Evolutionary conservation across 1,140 invertebrate species (phyloP), one percentile per base, ranked within the genome.

Genomic region (Antheraea pernyi): DNA sequence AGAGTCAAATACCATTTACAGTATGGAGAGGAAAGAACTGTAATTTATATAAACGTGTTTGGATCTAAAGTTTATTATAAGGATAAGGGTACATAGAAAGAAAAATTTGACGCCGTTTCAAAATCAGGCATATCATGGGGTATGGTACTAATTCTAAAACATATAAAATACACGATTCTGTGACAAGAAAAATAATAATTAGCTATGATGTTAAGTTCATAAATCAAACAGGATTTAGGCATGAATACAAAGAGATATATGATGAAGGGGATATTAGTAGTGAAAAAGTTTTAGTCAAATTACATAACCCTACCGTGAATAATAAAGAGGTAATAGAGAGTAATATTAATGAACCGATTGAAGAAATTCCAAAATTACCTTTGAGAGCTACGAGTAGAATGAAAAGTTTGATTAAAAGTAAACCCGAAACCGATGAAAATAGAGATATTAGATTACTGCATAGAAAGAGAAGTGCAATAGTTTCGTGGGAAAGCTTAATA

Each of bases 11-110:
- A 64, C 68, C 70, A 22, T 70, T 68, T 62, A 72, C 48, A n/a
- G 3, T 72, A 37, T 72, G 68, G 67, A 75, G 30, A 68, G 71
- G 89, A 79, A 80, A 81, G 46, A 86, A 69, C 70, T 16, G 70
- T 76, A 46, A 68, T 59, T 19, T 76, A 70, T n/a, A 73, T 73
- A 66, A 65, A 69, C 8, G 39, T 60, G 8, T 76, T 76, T 63
- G 71, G 74, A 59, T 16, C 74, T 7, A 73, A 76, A 30, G 19
- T 65, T 9, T 72, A 76, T 42, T 70, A 73, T 19, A 69, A 71
- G 63, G 37, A 70, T 6, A 76, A 73, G 46, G 68, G 66, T 16
- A 62, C 10, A 48, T 22, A 68, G 46, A 77, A 67, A 70, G 72
- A 58, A 16, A 72, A 71, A 68, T 71, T 72, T 30, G 61, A 75